Evolutionary conservation across 2,797 vertebrate genomes (phyloP).

Genomic region (Darevskia nairensis): DNA sequence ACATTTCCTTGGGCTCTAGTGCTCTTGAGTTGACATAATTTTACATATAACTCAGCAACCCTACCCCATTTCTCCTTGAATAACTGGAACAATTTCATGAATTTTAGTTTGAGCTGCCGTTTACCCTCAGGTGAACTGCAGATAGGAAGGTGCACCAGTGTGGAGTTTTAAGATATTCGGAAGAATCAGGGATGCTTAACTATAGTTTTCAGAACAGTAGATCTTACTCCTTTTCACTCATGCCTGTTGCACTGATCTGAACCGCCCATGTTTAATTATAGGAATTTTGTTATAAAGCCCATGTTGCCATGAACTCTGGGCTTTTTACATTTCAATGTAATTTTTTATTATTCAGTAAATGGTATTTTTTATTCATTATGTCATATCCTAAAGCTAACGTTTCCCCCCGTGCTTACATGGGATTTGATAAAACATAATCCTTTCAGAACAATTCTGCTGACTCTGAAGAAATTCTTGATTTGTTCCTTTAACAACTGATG

Average conservation of each 20-base stretch:
- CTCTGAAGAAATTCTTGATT: conserved; percentile 14
- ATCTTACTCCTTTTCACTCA: not conserved
- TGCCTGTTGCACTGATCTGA: not conserved
- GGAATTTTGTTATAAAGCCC: not conserved
- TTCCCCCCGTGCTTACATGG: not conserved
- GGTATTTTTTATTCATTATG: not conserved
- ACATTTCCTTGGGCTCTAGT: not conserved
- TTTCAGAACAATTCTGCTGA: conserved; percentile 36
- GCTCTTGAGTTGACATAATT: not conserved
- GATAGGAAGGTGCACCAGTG: not conserved
- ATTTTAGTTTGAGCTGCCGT: not conserved
- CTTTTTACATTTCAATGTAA: not conserved
- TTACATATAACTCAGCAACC: not conserved
- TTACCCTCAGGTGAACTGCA: not conserved
- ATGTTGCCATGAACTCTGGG: not conserved
- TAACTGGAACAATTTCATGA: not conserved
- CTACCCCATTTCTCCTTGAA: not conserved
- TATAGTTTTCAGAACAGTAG: not conserved
- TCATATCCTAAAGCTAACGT: conserved; percentile 19
- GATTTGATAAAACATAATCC: conserved; percentile 16
- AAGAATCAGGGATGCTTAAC: not conserved
- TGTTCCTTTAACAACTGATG: not conserved
- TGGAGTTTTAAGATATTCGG: too few relatives aligned
- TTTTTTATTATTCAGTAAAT: conserved; percentile 34
- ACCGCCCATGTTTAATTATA: not conserved